phyloP scores from a whole-genome alignment of 2,113 vertebrate genomes.

The Polyodon spathula region DNA sequence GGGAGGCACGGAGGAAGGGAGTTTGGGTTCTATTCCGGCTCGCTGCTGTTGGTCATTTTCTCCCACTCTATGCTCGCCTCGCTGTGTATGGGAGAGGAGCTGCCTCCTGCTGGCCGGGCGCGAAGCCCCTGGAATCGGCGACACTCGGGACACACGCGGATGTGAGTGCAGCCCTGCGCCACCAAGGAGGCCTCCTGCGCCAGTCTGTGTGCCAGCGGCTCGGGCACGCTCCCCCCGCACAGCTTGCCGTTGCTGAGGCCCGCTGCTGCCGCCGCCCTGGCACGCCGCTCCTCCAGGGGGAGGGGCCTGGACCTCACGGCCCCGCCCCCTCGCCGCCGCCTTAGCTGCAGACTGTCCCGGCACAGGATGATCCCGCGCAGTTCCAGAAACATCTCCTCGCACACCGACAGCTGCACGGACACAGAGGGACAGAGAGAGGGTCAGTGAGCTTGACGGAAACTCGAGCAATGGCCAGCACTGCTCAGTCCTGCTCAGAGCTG shows the following conservation, averaged over 20 bases:
- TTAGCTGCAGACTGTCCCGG: slow-evolving; percentile 78
- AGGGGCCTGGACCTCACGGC: slow-evolving; percentile 58
- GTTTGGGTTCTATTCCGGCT: slow-evolving; percentile 76
- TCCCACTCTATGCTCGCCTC: slow-evolving; percentile 94
- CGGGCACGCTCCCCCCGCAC: slow-evolving; percentile 72
- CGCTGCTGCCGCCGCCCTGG: slow-evolving; percentile 55
- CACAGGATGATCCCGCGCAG: slow-evolving; percentile 88
- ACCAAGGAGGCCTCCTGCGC: slow-evolving; percentile 84
- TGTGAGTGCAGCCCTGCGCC: slow-evolving; percentile 84
- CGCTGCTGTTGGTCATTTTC: slow-evolving; percentile 88
- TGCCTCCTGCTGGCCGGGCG: slow-evolving; percentile 50
- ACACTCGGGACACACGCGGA: slow-evolving; percentile 91
- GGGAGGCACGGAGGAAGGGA: slow-evolving; percentile 20
- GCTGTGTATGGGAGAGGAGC: slow-evolving; percentile 69
- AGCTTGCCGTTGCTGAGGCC: slow-evolving; percentile 86
- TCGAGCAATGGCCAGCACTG: too few species aligned
- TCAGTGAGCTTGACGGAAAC: too few species aligned
- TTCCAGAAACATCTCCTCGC: slow-evolving; percentile 91
- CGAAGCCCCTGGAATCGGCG: slow-evolving; percentile 86
- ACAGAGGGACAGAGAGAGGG: slow-evolving; percentile 29
- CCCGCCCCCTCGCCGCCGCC: slow-evolving; percentile 55
- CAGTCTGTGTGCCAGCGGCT: slow-evolving; percentile 85
- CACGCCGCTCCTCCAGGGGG: slow-evolving; percentile 64
- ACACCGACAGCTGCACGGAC: slow-evolving; percentile 75
- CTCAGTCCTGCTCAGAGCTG: too few species aligned